A percentile compares a stretch with the other conserved stretches of the same genome.
These are phyloP conservation scores for Ovis aries DNA, from an alignment of 2,113 vertebrate genomes.

Conservation along the genomic window DNA sequence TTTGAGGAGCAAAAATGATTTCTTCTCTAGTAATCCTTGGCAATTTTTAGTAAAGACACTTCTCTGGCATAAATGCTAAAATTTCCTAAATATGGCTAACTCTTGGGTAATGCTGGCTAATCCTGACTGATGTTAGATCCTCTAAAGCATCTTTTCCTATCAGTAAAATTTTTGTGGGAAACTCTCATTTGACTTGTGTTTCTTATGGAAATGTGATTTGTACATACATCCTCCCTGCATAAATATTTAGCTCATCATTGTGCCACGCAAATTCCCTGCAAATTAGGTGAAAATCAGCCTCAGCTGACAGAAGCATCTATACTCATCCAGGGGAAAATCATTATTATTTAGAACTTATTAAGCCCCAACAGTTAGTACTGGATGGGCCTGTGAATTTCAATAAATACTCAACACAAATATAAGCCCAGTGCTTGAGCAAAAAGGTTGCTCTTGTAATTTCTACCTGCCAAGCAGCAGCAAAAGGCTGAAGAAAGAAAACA, in stretches of 20 bases:
- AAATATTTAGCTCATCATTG: conserved; percentile 74
- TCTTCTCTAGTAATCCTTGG: neutral
- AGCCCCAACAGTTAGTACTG: conserved; percentile 36
- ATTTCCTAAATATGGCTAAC: conserved; percentile 59
- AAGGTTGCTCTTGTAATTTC: conserved; percentile 24
- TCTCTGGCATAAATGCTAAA: conserved; percentile 10
- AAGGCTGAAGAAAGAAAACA: neutral
- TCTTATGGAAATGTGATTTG: conserved; percentile 74
- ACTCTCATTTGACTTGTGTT: conserved; percentile 62
- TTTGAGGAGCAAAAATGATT: neutral
- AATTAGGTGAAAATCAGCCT: conserved; percentile 70
- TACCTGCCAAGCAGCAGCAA: conserved; percentile 26
- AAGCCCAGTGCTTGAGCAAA: neutral
- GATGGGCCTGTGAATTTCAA: conserved; percentile 38
- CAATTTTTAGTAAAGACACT: conserved; percentile 20
- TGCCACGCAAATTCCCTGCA: conserved; percentile 62
- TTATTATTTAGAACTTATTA: conserved; percentile 73
- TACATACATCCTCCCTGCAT: conserved; percentile 65
- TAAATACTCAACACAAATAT: conserved; percentile 50
- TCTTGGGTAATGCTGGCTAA: conserved; percentile 58
- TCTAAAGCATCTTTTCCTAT: conserved; percentile 55
- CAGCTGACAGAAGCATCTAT: conserved; percentile 65
- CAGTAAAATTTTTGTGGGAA: conserved; percentile 60
- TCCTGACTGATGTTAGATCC: conserved; percentile 58
- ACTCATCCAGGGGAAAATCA: conserved; percentile 53